Base-by-base conservation (phyloP, 2,888 invertebrate genomes). In the Isoperla grammatica region DNA sequence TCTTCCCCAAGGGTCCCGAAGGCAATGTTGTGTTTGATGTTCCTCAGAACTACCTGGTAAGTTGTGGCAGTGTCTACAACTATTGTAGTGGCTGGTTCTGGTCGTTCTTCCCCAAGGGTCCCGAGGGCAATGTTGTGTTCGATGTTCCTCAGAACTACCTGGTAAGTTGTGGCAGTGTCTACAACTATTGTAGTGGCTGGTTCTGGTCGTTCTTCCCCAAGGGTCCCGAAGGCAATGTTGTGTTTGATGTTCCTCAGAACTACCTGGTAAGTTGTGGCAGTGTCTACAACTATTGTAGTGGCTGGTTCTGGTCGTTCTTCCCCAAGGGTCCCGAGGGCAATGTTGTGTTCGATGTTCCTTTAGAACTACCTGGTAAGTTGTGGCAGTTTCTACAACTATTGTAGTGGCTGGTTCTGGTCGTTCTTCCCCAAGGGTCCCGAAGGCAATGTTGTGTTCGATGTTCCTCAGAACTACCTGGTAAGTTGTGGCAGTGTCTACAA, bases 151-250 rank as follows among this genome's bases (percentile, higher is more conserved):
- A 80, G 6, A 78, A 79, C 60, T 87, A 81, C 68, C 77, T 84
- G 79, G 86, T 86, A 75, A 81, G 81, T 76, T n/a, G n/a, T n/a
- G n/a, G n/a, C n/a, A n/a, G n/a, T n/a, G n/a, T n/a, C n/a, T n/a
- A n/a, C n/a, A n/a, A n/a, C n/a, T n/a, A n/a, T n/a, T n/a, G n/a
- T n/a, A n/a, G n/a, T n/a, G n/a, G n/a, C n/a, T n/a, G n/a, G n/a
- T n/a, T n/a, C n/a, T n/a, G n/a, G n/a, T n/a, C 85, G 61, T 89
- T 88, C 74, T 82, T 87, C 76, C 83, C 84, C 64, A 90, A 89
- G 73, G 87, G 87, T 1, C n/a, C n/a, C n/a, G 74, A 77, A 0
- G 56, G 81, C 0, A 67, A 66, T 17, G 65, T 68, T 1, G 79
- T 81, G 23, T 85, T 87, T 68, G 79, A 86, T 66, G 71, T 87